Conservation (phyloP, 30 jellyfish, hydroid and myxozoan genomes). For the Mastigias papua region DNA sequence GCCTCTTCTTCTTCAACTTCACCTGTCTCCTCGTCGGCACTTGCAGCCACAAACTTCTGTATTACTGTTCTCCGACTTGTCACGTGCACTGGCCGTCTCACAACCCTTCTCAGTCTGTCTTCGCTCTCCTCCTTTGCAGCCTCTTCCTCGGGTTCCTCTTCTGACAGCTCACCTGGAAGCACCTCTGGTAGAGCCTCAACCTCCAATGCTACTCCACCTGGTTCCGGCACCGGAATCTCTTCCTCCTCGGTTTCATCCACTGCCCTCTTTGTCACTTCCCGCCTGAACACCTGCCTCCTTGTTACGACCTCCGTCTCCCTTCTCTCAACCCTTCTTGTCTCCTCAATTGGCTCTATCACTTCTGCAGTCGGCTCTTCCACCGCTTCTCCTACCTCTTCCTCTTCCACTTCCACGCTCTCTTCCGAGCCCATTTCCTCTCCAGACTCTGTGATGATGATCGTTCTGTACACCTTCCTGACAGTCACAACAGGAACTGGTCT, state of each 20-base stretch:
- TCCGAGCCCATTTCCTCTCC: conserved; percentile 23
- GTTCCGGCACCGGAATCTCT: conserved; percentile 31
- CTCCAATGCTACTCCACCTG: conserved; percentile 55
- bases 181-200: conserved; percentile 43
- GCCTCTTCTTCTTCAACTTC: conserved; percentile 46
- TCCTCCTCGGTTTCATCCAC: conserved; percentile 16
- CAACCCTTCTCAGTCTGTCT: conserved; percentile 57
- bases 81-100: conserved; percentile 72
- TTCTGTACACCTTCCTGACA: conserved; percentile 82
- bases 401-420: conserved; percentile 13
- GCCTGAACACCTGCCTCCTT: conserved; percentile 35
- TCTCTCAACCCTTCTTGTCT: not conserved
- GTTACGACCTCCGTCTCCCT: conserved; percentile 7
- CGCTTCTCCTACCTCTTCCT: conserved; percentile 6
- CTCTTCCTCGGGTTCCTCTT: not conserved
- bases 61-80: conserved; percentile 70
- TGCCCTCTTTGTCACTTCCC: not conserved
- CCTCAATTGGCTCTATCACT: not conserved
- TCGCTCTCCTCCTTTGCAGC: conserved; percentile 11
- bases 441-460: conserved; percentile 33
- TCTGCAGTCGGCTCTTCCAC: not conserved
- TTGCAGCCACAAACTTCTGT: conserved; percentile 54
- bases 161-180: conserved; percentile 38
- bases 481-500: conserved; percentile 42
- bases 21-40: conserved; percentile 60